Evolutionary conservation across 2,797 vertebrate genomes (phyloP).

Genomic region (Cheracebus regulus): DNA sequence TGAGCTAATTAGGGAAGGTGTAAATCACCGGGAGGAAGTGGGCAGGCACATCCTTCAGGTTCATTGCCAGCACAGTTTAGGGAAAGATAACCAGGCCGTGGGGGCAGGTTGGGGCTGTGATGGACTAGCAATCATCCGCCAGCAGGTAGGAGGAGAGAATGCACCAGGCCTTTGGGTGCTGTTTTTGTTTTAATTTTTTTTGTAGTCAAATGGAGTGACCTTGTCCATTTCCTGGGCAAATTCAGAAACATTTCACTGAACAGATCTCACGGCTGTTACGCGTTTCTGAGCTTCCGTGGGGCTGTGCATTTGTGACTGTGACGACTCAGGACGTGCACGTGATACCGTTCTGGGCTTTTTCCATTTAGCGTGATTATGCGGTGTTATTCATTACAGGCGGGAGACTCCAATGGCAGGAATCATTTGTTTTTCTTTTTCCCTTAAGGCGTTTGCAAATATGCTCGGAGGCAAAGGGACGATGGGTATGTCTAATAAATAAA

Average conservation of each 20-base stretch:
- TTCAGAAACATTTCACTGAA: background rate
- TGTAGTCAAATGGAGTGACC: background rate
- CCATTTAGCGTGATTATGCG: background rate
- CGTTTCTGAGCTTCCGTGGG: background rate
- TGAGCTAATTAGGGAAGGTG: constrained; percentile 54
- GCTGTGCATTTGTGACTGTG: accelerated
- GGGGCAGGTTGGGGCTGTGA: accelerated
- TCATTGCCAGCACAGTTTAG: constrained; percentile 28
- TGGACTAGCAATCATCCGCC: accelerated
- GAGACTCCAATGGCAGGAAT: background rate
- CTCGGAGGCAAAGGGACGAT: constrained; percentile 47
- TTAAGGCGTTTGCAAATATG: constrained; percentile 56
- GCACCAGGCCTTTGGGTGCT: accelerated
- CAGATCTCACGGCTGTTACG: accelerated
- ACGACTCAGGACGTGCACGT: accelerated
- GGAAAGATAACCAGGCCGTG: constrained; percentile 19
- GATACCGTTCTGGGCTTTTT: accelerated
- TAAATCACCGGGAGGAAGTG: background rate
- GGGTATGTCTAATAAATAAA: constrained; percentile 58
- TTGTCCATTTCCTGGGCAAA: background rate
- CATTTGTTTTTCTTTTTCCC: constrained; percentile 60
- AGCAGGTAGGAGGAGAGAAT: accelerated
- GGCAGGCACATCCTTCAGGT: background rate
- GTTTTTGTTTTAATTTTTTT: background rate
- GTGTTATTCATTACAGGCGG: background rate